These are phyloP conservation scores for Misgurnus anguillicaudatus DNA, from an alignment of 2,113 vertebrate genomes.

Conservation along the genomic window DNA sequence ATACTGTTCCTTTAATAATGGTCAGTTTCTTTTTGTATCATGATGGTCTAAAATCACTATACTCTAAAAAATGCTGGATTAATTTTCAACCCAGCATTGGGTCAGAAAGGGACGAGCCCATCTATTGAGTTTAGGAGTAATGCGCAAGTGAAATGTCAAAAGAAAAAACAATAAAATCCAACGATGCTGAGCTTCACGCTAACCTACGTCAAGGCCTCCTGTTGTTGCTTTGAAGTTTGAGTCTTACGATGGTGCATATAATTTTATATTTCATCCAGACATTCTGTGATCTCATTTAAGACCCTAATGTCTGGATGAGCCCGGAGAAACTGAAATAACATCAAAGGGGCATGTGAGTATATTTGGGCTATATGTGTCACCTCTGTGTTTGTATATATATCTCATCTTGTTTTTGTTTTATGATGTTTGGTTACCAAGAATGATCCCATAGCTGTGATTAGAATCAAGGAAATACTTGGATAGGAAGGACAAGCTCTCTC, in stretches of 20 bases:
- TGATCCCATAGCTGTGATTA: constrained; percentile 52
- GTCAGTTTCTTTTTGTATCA: no score
- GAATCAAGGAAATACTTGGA: constrained; percentile 48
- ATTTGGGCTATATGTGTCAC: constrained; percentile 14
- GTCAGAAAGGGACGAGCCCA: no score
- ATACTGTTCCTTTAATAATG: no score
- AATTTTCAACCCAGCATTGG: no score
- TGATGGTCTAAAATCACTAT: no score
- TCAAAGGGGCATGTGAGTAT: constrained; percentile 17
- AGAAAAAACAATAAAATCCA: background rate
- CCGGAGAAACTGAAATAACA: constrained; percentile 8
- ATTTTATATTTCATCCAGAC: constrained; percentile 47
- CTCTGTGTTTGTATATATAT: constrained; percentile 52
- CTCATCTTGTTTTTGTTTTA: constrained; percentile 54
- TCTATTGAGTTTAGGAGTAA: background rate
- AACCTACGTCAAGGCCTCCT: constrained; percentile 1
- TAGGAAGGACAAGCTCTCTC: constrained; percentile 19
- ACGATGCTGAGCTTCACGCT: background rate
- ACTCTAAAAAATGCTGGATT: no score
- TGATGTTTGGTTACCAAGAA: constrained; percentile 58
- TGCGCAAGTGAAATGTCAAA: background rate
- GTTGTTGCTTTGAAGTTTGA: constrained; percentile 7
- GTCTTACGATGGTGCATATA: constrained; percentile 1
- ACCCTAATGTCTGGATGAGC: background rate
- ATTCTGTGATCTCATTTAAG: constrained; percentile 18